Evolutionary conservation across 2,888 invertebrate species (phyloP).

Genomic region (Exephanes ischioxanthus): DNA sequence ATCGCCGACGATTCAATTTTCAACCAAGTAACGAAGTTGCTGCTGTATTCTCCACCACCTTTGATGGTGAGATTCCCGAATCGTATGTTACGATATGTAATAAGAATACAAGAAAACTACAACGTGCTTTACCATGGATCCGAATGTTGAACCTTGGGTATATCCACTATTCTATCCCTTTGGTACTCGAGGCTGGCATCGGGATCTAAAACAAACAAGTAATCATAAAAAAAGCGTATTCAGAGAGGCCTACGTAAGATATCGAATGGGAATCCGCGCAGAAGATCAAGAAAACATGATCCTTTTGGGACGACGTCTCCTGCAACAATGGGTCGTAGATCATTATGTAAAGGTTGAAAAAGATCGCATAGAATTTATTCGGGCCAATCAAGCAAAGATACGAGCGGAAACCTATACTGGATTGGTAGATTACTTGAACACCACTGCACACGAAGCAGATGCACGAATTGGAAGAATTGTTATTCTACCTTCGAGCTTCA

Average conservation of each 20-base stretch:
- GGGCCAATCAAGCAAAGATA: slow-evolving; percentile 56
- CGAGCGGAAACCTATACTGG: slow-evolving; percentile 28
- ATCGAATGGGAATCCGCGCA: slow-evolving; percentile 29
- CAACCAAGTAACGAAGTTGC: slow-evolving; percentile 71
- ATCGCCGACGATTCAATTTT: slow-evolving; percentile 67
- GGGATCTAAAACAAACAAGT: neutral
- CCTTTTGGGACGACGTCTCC: slow-evolving; percentile 49
- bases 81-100: neutral
- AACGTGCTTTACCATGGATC: no score
- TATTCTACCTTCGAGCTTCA: slow-evolving; percentile 66
- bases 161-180: no score
- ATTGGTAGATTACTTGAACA: neutral
- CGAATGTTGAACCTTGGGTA: no score
- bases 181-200: no score
- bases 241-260: slow-evolving; percentile 27
- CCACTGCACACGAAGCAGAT: neutral
- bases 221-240: slow-evolving; percentile 25
- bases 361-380: slow-evolving; percentile 45
- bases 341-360: slow-evolving; percentile 66
- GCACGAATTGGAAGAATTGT: slow-evolving; percentile 54
- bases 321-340: slow-evolving; percentile 11
- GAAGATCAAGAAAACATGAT: slow-evolving; percentile 57
- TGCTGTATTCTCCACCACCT: slow-evolving; percentile 66
- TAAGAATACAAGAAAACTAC: neutral
- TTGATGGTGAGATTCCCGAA: slow-evolving; percentile 66